Conservation (phyloP, 2,113 vertebrate genomes). For the Scomber japonicus region DNA sequence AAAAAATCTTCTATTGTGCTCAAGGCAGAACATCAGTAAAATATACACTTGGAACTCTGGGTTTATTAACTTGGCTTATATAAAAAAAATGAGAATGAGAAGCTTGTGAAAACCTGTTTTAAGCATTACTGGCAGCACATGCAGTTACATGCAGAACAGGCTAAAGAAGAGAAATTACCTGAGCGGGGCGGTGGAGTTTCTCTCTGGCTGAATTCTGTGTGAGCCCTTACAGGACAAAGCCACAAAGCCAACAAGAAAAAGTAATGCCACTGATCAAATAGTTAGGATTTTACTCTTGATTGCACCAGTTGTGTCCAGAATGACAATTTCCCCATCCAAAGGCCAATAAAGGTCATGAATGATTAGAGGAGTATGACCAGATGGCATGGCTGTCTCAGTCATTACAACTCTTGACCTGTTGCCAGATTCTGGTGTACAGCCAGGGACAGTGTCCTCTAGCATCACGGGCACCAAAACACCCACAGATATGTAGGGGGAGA, state of each 20-base stretch:
- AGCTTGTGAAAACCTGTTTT: constrained; percentile 18
- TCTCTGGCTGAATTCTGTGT: not conserved
- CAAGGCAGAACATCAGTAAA: constrained; percentile 35
- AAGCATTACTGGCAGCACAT: not conserved
- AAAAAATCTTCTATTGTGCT: constrained; percentile 12
- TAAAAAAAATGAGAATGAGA: constrained; percentile 14
- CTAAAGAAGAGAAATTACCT: constrained; percentile 19
- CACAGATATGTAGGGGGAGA: not conserved
- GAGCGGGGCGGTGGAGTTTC: not conserved
- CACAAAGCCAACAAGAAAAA: constrained; percentile 12
- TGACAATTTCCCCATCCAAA: constrained; percentile 40
- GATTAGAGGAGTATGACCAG: constrained; percentile 62
- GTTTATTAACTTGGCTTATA: constrained; percentile 24
- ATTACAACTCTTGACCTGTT: constrained; percentile 44
- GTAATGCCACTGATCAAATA: not conserved
- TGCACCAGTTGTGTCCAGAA: constrained; percentile 31
- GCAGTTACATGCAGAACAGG: constrained; percentile 9
- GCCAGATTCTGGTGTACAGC: constrained; percentile 33
- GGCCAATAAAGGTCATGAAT: constrained; percentile 67
- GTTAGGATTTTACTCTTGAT: constrained; percentile 24
- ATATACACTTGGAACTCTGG: constrained; percentile 9
- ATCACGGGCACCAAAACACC: not conserved
- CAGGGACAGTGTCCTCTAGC: constrained; percentile 14
- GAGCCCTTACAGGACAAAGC: constrained; percentile 12
- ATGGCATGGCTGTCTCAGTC: constrained; percentile 58